Base-by-base conservation (phyloP, 2,797 vertebrate genomes). In the Danio tinwini region DNA sequence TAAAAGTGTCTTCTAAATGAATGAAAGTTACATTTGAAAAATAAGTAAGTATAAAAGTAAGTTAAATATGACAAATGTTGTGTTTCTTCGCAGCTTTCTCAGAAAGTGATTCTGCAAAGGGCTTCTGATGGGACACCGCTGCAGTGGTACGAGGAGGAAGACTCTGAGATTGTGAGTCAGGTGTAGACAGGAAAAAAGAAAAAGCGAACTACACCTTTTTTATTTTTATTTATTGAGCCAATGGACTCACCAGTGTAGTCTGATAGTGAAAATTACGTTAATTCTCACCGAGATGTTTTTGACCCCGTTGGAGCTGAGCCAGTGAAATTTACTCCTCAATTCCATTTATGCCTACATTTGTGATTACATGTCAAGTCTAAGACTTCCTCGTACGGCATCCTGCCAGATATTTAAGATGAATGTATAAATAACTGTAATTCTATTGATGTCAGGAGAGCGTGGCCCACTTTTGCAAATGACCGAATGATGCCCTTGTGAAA, bases 101-200 rank as follows among this genome's bases (percentile, higher is more conserved):
- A 92, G 5, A 91, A 94, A n/a, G 88, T 94, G 69, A 85, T 96
- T 75, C 93, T 96, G 50, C 95, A 95, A 88, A 89, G 95, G 74
- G 93, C 94, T 2, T 87, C 93, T 0, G 96, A 97, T 6, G 96
- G 96, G 75, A 93, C 91, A 4, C 96, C 96, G 0, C 73, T 96
- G 82, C 96, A 96, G 89, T 95, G 96, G 92, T 96, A 94, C 39
- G 91, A 95, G 3, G 94, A 94, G 0, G 93, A 96, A 68, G 94
- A 96, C 0, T 91, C 93, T 13, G 95, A 97, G 86, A 95, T 97
- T 62, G 92, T 96, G 84, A 97, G 95, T 91, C 96, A 97, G 88
- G 96, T 97, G 87, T 97, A 92, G 88, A 81, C 4, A 7, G 45
- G 45, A 6, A 40, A 13, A 55, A 65, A 74, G 55, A 61, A 72